Conservation (phyloP, 2,797 vertebrate genomes). For the Hapalemur alaotrensis region DNA sequence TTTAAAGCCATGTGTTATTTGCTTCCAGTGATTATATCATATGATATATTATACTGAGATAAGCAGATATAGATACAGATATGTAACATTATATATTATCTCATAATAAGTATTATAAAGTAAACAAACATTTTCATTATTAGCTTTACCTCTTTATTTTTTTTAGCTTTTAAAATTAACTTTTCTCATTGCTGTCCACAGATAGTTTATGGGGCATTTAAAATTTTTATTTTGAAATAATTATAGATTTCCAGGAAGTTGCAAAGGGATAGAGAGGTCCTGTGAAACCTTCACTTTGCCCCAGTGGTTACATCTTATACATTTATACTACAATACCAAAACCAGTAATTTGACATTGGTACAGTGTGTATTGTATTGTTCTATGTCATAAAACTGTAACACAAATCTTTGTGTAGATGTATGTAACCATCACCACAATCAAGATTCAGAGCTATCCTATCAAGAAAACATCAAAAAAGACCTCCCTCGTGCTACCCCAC, state of each 20-base stretch:
- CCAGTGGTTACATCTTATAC: not conserved
- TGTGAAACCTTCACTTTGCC: not conserved
- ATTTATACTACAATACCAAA: not conserved
- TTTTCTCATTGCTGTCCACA: not conserved
- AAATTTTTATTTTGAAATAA: constrained; percentile 20
- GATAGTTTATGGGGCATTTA: not conserved
- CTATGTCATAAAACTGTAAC: not conserved
- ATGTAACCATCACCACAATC: not conserved
- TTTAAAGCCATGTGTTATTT: constrained; percentile 35
- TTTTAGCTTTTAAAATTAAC: not conserved
- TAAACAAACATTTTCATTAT: not conserved
- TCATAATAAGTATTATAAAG: not conserved
- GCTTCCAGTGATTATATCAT: not conserved
- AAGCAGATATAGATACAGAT: not conserved
- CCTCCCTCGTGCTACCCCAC: not conserved
- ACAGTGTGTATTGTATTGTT: not conserved
- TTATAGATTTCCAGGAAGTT: not conserved
- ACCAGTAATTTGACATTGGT: not conserved
- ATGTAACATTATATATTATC: no score
- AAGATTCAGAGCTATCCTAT: not conserved
- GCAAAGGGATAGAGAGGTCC: not conserved
- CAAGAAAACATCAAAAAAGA: not conserved
- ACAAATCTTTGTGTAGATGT: not conserved
- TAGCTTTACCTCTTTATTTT: not conserved
- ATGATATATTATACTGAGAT: not conserved